Evolutionary conservation across 37 sponge, comb jelly and placozoan species (phyloP), one percentile per base, ranked within the genome.

Genomic region (Geodia barretti): DNA sequence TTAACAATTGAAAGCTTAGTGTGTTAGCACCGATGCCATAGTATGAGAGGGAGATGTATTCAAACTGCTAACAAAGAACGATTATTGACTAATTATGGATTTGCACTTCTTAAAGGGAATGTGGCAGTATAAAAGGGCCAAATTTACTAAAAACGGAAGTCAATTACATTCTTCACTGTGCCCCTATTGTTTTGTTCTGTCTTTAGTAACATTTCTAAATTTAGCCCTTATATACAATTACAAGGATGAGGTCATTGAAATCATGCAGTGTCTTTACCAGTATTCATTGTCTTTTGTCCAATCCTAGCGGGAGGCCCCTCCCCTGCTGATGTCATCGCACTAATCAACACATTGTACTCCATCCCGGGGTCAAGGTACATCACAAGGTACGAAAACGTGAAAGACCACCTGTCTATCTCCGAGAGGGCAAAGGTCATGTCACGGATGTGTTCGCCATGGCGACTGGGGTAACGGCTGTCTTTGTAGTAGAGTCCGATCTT

Each of bases 241-340:
- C 11, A 64, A 26, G 30, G 25, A 58, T n/a, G n/a, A n/a, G n/a
- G n/a, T n/a, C n/a, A n/a, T n/a, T n/a, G n/a, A n/a, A 47, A 47
- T 47, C 14, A 7, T 47, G 14, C 7, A 47, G 54, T 47, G 54
- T 47, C 54, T 47, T 47, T 60, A 85, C 86, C 79, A 26, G 37
- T 78, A 29, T 78, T 71, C 29, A 62, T 60, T 4, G 79, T 78
- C 19, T 41, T 5, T 14, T 76, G 5, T 1, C 36, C 21, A 35
- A 85, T 62, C 35, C 79, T 85, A 7, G 64, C 86, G 24, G 68
- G 28, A 19, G 85, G 78, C 1, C 78, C 78, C n/a, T 31, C 39
- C 33, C 78, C 78, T 36, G 35, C 78, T 20, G 8, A 39, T 1
- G 85, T 85, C 7, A 36, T 24, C 11, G 78, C 72, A 8, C 60